phyloP scores from a whole-genome alignment of 2,113 vertebrate genomes.

The Cisticola juncidis region DNA sequence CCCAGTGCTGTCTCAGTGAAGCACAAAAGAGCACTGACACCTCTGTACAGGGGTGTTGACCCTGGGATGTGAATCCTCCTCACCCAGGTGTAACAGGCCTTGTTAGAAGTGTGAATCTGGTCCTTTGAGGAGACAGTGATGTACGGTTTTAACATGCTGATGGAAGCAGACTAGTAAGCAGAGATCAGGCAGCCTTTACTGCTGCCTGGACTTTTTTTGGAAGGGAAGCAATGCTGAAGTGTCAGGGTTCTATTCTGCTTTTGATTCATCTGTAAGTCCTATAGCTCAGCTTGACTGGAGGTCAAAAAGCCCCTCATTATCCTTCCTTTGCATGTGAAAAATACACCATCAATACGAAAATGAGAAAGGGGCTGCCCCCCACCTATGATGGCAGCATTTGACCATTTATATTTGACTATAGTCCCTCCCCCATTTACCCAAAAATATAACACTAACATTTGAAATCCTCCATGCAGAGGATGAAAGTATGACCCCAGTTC shows the following conservation, averaged over 20 bases:
- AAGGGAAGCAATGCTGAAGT: neutral
- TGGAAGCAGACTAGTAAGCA: neutral
- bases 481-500: neutral
- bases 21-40: neutral
- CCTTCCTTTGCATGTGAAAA: neutral
- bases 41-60: neutral
- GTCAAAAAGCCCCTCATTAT: neutral
- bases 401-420: neutral
- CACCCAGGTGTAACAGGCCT: neutral
- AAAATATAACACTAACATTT: neutral
- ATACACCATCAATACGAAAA: neutral
- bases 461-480: neutral
- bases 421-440: neutral
- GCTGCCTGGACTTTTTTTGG: neutral
- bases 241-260: neutral
- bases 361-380: neutral
- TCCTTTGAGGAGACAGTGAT: neutral
- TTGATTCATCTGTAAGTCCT: neutral
- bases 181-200: neutral
- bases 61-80: neutral
- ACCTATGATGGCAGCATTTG: neutral
- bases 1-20: neutral
- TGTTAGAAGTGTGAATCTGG: neutral
- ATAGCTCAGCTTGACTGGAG: neutral
- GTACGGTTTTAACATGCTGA: neutral